Conservation (phyloP, 2,888 invertebrate species). For the Agriopis leucophaearia region DNA sequence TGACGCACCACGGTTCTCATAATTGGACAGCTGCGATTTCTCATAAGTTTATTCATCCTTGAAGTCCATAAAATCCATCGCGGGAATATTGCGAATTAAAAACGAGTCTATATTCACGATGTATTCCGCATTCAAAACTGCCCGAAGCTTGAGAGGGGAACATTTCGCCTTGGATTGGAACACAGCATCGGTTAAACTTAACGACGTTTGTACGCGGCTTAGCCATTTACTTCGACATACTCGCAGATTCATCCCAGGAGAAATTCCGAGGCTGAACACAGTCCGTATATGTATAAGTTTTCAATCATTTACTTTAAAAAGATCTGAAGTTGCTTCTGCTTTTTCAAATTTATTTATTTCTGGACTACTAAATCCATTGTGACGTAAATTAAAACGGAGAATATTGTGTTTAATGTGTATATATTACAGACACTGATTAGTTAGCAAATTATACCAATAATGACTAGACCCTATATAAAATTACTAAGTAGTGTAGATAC, state of each 20-base stretch:
- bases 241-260: conserved; percentile 62
- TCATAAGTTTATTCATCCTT: background rate
- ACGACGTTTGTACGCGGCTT: conserved; percentile 62
- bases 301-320: conserved; percentile 53
- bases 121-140: conserved; percentile 34
- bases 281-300: conserved; percentile 55
- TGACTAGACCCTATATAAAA: no score
- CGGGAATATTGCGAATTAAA: conserved; percentile 1
- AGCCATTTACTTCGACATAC: conserved; percentile 56
- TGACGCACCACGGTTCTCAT: background rate
- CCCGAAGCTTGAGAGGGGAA: conserved; percentile 52
- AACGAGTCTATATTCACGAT: conserved; percentile 5
- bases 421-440: no score
- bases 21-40: background rate
- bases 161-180: conserved; percentile 48
- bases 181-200: conserved; percentile 56
- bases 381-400: no score
- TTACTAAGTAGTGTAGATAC: no score
- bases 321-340: background rate
- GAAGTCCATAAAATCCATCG: background rate
- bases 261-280: conserved; percentile 60
- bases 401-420: no score
- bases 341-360: background rate
- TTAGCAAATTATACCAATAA: no score
- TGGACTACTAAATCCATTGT: background rate